Evolutionary conservation across 2,113 vertebrate species (phyloP).

Genomic region (Glaucidium brasilianum): DNA sequence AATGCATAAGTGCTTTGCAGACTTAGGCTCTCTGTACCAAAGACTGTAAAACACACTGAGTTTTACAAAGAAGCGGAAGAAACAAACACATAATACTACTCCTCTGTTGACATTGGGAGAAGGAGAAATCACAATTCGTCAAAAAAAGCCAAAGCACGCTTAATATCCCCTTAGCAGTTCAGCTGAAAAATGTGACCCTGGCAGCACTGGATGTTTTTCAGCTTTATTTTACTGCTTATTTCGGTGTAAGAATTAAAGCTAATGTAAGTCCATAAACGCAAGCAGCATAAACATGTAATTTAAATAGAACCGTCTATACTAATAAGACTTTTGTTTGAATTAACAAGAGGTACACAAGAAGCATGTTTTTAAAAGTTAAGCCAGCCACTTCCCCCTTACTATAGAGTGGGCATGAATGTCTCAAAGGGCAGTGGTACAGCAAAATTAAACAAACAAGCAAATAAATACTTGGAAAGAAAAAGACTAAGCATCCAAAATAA

Average conservation of each 20-base stretch:
- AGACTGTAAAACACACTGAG: background rate
- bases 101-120: background rate
- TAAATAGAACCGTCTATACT: background rate
- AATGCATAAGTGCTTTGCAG: fast-evolving
- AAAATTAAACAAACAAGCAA: background rate
- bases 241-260: background rate
- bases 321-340: background rate
- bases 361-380: background rate
- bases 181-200: slow-evolving; percentile 33
- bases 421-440: background rate
- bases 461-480: background rate
- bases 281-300: background rate
- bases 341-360: background rate
- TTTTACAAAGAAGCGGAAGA: background rate
- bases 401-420: background rate
- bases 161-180: background rate
- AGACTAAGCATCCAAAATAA: background rate
- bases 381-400: background rate
- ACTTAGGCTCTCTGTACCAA: background rate
- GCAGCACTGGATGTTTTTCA: background rate
- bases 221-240: slow-evolving; percentile 20
- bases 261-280: background rate
- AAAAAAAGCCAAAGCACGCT: background rate
- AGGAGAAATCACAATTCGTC: background rate
- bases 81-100: background rate